Conservation (phyloP, 2,113 vertebrate species). For the Neolamprologus falcicula region DNA sequence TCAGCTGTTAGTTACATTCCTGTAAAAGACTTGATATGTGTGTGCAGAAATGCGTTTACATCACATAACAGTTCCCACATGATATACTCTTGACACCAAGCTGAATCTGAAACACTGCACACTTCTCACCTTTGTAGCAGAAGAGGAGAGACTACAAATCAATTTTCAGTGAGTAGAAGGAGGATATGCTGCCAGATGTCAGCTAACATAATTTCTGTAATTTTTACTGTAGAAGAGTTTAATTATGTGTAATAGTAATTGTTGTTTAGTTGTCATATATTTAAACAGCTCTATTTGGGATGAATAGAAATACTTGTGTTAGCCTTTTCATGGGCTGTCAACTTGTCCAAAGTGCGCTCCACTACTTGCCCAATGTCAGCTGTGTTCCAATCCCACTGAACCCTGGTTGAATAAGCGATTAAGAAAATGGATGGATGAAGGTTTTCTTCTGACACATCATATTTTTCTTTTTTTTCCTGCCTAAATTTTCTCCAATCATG, state of each 20-base stretch:
- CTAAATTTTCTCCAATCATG: background rate
- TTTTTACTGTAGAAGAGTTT: background rate
- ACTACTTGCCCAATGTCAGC: background rate
- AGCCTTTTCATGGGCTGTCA: background rate
- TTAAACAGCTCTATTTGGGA: background rate
- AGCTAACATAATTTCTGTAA: background rate
- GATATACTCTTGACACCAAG: background rate
- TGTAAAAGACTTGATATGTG: background rate
- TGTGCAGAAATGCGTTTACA: background rate
- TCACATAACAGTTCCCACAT: background rate
- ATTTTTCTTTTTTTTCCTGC: background rate
- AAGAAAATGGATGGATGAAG: background rate
- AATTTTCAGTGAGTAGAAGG: background rate
- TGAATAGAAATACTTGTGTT: background rate
- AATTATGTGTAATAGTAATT: background rate
- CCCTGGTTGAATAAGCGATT: background rate
- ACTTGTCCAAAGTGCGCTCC: background rate
- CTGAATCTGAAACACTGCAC: background rate
- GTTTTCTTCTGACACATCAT: background rate
- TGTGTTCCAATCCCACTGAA: background rate
- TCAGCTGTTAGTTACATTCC: background rate
- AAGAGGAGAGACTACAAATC: background rate
- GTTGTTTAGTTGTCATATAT: background rate
- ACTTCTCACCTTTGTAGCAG: background rate
- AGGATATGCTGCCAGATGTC: background rate